Evolutionary conservation across 1,140 invertebrate species (phyloP).

Genomic region (Lerema accius): DNA sequence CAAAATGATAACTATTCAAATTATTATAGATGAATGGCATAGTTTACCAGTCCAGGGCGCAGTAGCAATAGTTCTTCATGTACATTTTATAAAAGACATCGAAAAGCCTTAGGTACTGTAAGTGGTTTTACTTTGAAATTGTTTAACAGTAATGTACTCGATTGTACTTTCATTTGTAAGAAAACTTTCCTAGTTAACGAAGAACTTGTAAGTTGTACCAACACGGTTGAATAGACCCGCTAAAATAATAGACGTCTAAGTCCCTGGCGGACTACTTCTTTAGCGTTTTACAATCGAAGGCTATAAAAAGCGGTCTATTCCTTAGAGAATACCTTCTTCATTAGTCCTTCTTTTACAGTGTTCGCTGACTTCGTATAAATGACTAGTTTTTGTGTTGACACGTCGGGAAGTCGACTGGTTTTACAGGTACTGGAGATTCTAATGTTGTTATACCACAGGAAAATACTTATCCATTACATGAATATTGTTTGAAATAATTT

Average conservation of each 20-base stretch:
- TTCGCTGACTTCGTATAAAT: not conserved
- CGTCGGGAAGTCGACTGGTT: slow-evolving; percentile 2
- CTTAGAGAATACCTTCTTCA: slow-evolving; percentile 18
- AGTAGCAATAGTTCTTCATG: too few relatives aligned
- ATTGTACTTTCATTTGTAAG: not conserved
- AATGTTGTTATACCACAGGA: too few relatives aligned
- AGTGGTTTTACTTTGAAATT: not conserved
- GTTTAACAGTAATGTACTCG: not conserved
- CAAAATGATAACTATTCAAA: too few relatives aligned
- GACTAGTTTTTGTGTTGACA: slow-evolving; percentile 5
- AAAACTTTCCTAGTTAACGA: not conserved
- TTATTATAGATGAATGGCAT: too few relatives aligned
- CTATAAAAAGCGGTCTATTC: slow-evolving; percentile 14
- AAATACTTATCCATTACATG: too few relatives aligned
- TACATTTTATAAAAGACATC: too few relatives aligned
- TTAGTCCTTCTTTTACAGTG: slow-evolving; percentile 21
- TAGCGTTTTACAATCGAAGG: slow-evolving; percentile 20
- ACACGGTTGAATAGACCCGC: too few relatives aligned
- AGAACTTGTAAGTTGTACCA: not conserved
- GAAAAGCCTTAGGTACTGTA: too few relatives aligned
- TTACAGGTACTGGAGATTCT: not conserved
- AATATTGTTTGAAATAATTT: too few relatives aligned
- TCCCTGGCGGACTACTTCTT: slow-evolving; percentile 7
- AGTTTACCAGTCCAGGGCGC: too few relatives aligned
- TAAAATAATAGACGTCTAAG: slow-evolving; percentile 2